A percentile compares a stretch with the other conserved stretches of the same genome.
phyloP scores from a whole-genome alignment of 2,797 vertebrate genomes.

The Pangasius krempfi region DNA sequence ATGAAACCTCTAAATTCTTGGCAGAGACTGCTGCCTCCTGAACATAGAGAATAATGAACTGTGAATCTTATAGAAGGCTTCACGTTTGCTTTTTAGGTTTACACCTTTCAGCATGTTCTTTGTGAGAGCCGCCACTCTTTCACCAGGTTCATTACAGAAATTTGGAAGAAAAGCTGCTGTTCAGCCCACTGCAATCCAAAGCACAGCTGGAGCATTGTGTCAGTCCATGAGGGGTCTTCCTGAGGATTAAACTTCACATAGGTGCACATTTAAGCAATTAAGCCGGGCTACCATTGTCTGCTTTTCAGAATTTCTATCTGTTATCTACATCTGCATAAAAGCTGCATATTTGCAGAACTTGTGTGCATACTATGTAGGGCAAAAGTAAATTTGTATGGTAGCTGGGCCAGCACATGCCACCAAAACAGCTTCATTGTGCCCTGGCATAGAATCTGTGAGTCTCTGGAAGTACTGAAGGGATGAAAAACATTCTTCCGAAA shows the following conservation, averaged over 20 bases:
- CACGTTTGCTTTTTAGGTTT: slow-evolving; percentile 37
- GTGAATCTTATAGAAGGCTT: slow-evolving; percentile 32
- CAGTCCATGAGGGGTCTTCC: slow-evolving; percentile 57
- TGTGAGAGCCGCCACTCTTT: slow-evolving; percentile 49
- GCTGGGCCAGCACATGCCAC: not conserved
- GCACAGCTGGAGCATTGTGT: slow-evolving; percentile 60
- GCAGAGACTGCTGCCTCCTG: slow-evolving; percentile 23
- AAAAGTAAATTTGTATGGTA: not conserved
- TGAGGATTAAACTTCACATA: slow-evolving; percentile 53
- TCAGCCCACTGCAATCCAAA: slow-evolving; percentile 39
- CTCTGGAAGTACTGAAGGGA: not conserved
- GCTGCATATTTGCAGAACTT: slow-evolving; percentile 31
- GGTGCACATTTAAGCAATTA: slow-evolving; percentile 43
- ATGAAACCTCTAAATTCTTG: slow-evolving; percentile 45
- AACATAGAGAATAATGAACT: slow-evolving; percentile 35
- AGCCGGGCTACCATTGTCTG: slow-evolving; percentile 38
- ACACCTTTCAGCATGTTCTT: slow-evolving; percentile 55
- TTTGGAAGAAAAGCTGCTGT: slow-evolving; percentile 48
- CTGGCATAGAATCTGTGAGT: not conserved
- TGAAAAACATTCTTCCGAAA: not conserved
- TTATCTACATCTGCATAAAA: slow-evolving; percentile 43
- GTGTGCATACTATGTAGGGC: slow-evolving; percentile 21
- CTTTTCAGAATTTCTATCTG: slow-evolving; percentile 41
- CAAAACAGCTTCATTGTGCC: not conserved
- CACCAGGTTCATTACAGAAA: slow-evolving; percentile 53